Evolutionary conservation across 2,888 invertebrate genomes (phyloP).

Genomic region (Agapostemon virescens): DNA sequence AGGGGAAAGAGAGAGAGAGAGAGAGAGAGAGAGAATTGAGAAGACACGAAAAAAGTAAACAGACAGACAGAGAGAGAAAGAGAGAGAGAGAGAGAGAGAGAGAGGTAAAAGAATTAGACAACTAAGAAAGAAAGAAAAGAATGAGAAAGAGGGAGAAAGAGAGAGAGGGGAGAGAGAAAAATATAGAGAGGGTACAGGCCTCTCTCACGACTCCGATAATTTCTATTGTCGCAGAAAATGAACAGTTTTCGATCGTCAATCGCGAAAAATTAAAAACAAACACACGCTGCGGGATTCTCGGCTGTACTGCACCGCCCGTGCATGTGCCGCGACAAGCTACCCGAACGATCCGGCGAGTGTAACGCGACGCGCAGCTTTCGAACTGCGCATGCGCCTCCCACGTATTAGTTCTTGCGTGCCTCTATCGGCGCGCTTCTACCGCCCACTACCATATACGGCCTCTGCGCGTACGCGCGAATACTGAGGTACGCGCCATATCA

Average conservation of each 20-base stretch:
- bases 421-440: constrained; percentile 67
- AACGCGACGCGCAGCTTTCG: constrained; percentile 60
- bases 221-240: constrained; percentile 55
- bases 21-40: constrained; percentile 9
- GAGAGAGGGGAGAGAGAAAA: constrained; percentile 22
- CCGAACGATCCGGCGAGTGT: constrained; percentile 5
- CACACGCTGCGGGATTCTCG: constrained; percentile 75
- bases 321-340: constrained; percentile 65
- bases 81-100: neutral
- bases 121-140: constrained; percentile 30
- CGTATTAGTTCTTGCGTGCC: constrained; percentile 38
- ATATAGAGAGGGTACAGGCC: constrained; percentile 38
- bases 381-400: constrained; percentile 48
- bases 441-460: constrained; percentile 80
- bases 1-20: neutral
- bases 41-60: constrained; percentile 1
- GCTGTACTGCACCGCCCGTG: constrained; percentile 74
- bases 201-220: constrained; percentile 54
- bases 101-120: constrained; percentile 31
- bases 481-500: constrained; percentile 62
- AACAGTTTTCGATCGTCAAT: constrained; percentile 52
- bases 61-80: constrained; percentile 22
- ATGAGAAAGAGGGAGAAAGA: constrained; percentile 27
- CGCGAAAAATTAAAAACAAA: constrained; percentile 63
- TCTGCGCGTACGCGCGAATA: constrained; percentile 66